Evolutionary conservation across 1,140 invertebrate genomes (phyloP).

Genomic region (Trinorchestia longiramus): DNA sequence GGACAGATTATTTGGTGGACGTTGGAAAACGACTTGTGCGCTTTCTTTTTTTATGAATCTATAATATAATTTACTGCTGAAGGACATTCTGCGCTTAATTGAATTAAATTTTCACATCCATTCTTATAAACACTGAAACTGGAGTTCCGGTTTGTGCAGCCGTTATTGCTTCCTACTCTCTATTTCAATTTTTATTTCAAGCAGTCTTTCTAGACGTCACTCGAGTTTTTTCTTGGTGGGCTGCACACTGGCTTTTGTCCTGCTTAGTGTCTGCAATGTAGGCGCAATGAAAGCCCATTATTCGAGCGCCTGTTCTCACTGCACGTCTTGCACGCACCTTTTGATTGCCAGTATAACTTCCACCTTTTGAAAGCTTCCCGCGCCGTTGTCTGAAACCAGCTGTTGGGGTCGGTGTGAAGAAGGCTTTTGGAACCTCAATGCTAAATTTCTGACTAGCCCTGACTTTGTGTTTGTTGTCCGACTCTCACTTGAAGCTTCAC

Average conservation of each 20-base stretch:
- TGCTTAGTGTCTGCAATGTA: background rate
- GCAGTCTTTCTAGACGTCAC: background rate
- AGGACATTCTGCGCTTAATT: background rate
- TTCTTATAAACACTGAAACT: background rate
- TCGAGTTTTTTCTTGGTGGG: background rate
- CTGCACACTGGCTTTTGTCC: background rate
- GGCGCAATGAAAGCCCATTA: background rate
- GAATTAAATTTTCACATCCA: background rate
- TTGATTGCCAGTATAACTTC: background rate
- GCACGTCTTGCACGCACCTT: constrained; percentile 27
- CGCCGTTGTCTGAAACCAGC: background rate
- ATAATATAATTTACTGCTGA: background rate
- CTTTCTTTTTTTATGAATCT: background rate
- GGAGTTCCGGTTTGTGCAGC: background rate
- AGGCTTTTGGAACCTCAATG: background rate
- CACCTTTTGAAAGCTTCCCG: background rate
- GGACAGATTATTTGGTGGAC: background rate
- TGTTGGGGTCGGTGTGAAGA: background rate
- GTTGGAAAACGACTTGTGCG: background rate
- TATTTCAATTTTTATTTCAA: background rate
- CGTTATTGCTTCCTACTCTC: background rate
- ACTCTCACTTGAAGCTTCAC: background rate
- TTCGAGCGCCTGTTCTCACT: background rate
- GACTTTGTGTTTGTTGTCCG: background rate
- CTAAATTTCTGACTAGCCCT: background rate